A percentile compares a stretch with the other conserved stretches of the same genome.
phyloP scores from a whole-genome alignment of 2,113 vertebrate species.

The Camarhynchus parvulus region DNA sequence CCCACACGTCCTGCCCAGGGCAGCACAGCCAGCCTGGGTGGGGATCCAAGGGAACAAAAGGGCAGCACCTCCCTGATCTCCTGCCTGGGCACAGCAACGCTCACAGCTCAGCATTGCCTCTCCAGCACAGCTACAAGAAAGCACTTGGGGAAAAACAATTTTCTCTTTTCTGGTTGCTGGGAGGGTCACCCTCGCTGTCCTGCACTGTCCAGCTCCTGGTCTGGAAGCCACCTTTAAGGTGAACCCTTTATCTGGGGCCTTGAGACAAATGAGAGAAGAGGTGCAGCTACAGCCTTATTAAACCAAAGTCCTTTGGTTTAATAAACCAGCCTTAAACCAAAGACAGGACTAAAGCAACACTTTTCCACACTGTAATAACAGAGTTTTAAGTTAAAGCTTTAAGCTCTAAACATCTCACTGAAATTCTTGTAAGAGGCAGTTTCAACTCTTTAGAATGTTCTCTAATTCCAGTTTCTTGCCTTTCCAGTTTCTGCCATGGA shows the following conservation, averaged over 20 bases:
- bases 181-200: not conserved
- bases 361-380: not conserved
- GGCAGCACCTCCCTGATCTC: not conserved
- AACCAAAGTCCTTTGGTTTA: no score
- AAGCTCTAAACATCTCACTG: not conserved
- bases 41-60: not conserved
- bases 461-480: not conserved
- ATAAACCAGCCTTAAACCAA: not conserved
- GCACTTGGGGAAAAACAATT: not conserved
- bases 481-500: not conserved
- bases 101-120: not conserved
- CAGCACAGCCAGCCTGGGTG: not conserved
- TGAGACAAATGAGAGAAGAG: not conserved
- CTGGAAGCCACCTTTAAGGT: not conserved
- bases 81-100: not conserved
- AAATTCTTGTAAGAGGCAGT: not conserved
- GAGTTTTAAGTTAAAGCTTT: not conserved
- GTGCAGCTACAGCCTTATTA: not conserved
- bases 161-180: not conserved
- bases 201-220: not conserved
- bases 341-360: not conserved
- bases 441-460: not conserved
- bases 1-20: not conserved
- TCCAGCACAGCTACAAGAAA: not conserved
- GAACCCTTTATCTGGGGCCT: not conserved